Evolutionary conservation across 2,888 invertebrate species (phyloP), one percentile per base, ranked within the genome.

Genomic region (Epistrophe grossulariae): DNA sequence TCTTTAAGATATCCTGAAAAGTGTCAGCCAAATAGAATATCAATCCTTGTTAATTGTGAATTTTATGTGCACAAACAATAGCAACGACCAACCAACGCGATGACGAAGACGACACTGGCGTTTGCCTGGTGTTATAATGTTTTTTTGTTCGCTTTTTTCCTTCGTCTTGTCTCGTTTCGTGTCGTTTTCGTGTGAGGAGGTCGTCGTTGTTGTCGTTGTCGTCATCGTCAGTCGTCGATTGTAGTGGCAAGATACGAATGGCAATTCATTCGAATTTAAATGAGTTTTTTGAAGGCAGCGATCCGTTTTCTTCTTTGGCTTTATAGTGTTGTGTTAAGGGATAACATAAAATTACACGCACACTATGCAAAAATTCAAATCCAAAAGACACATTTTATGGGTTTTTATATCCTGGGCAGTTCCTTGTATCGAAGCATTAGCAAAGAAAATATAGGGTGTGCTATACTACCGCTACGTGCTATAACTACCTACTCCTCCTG

Each of bases 1-100:
- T 78, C 68, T 60, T 50, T 40, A 73, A 68, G 73, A 79, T 73
- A 68, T 80, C 72, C 77, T 80, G 72, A 68, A 66, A 55, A 72
- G 71, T 77, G 72, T 80, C 84, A 77, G 55, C 80, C 80, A 80
- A 84, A 84, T 80, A 84, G 84, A 85, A 81, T 85, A 78, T 85
- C 85, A 85, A 85, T 85, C 70, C 85, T 81, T 74, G 85, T 85
- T 85, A 85, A 85, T 85, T 85, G 85, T 74, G 78, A 74, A 81
- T 79, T 78, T 81, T 81, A 78, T 81, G 78, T 79, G 76, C 76
- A 40, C 76, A 40, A 28, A 57, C 57, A 57, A 73, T 38, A 38
- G 35, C 31, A 11, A 70, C 28, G 50, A 59, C 45, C 48, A 7
- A 40, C 40, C 11, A 9, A 15, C 5, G 31, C 11, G 19, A 10